These are phyloP conservation scores for Pantherophis vulpinus DNA, from an alignment of 2,797 vertebrate species.

Conservation along the genomic window DNA sequence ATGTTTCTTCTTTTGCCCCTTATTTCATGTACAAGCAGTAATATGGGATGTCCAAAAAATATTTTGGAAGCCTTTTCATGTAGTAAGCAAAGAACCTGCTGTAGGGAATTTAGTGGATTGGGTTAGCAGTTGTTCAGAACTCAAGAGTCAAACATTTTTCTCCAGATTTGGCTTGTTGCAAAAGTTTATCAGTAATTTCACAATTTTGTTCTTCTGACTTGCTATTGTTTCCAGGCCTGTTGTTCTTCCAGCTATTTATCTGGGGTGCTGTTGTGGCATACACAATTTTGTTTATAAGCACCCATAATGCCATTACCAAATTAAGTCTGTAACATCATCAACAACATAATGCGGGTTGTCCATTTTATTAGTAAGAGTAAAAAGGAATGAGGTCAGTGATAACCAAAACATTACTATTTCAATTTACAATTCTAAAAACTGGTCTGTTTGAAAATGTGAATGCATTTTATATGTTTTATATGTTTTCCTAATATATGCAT, in stretches of 20 bases:
- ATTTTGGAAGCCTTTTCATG: not conserved
- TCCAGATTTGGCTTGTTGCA: not conserved
- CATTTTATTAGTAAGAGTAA: not conserved
- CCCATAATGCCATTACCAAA: not conserved
- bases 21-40: not conserved
- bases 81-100: not conserved
- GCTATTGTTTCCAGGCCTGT: not conserved
- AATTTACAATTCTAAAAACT: not conserved
- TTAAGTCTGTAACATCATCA: not conserved
- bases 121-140: not conserved
- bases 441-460: not conserved
- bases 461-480: not conserved
- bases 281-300: not conserved
- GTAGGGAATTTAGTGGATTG: not conserved
- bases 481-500: not conserved
- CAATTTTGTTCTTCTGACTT: not conserved
- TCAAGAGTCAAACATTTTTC: not conserved
- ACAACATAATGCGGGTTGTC: not conserved
- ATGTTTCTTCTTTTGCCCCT: not conserved
- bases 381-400: no score
- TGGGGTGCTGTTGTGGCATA: not conserved
- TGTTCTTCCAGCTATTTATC: not conserved
- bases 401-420: not conserved
- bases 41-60: not conserved
- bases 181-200: not conserved